Conservation (phyloP, 53 echinoderm and acorn worm genomes). For the Paelopatides confundens region DNA sequence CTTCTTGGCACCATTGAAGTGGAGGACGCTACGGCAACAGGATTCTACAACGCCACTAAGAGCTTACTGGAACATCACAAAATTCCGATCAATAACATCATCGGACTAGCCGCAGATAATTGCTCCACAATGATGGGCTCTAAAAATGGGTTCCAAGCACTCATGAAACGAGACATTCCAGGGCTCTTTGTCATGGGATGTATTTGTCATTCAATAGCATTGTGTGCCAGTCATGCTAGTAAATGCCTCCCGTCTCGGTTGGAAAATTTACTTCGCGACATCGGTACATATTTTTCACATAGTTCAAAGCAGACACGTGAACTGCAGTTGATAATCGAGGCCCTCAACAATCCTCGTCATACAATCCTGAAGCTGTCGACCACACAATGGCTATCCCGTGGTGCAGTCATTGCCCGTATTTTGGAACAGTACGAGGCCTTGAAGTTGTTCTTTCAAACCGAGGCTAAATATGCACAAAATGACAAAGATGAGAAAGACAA, state of each 20-base stretch:
- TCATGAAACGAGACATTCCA: not conserved
- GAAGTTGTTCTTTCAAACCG: not conserved
- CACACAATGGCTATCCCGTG: conserved; percentile 16
- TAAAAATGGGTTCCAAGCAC: not conserved
- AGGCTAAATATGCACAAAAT: not conserved
- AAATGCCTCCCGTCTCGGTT: conserved; percentile 5
- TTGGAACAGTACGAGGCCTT: conserved; percentile 7
- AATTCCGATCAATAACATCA: not conserved
- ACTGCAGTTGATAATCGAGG: not conserved
- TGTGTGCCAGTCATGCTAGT: conserved; percentile 31
- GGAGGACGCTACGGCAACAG: not conserved
- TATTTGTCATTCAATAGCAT: conserved; percentile 22
- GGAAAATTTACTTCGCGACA: not conserved
- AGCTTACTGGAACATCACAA: not conserved
- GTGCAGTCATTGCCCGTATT: conserved; percentile 19
- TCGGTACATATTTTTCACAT: not conserved
- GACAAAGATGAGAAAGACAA: not conserved
- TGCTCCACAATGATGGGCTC: conserved; percentile 18
- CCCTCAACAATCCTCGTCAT: not conserved
- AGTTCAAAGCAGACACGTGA: not conserved
- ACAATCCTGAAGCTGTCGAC: conserved; percentile 11
- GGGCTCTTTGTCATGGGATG: conserved; percentile 11
- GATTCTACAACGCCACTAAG: not conserved
- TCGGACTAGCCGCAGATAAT: not conserved
- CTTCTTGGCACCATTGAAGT: conserved; percentile 7